These are phyloP conservation scores for Fregata magnificens DNA, from an alignment of 2,113 vertebrate genomes.

Conservation along the genomic window DNA sequence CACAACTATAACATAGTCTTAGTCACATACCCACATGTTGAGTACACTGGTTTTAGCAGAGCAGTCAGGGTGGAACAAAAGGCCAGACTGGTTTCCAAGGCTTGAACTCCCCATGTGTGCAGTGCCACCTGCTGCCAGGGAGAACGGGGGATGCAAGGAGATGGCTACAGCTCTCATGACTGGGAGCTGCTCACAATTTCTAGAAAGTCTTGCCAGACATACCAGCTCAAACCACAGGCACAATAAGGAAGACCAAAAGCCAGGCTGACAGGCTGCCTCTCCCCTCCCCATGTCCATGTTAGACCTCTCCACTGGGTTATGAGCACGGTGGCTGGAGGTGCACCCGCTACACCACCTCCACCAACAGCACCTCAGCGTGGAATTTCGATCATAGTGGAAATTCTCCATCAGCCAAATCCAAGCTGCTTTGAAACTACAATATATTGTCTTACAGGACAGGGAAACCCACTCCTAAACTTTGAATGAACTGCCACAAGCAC, in stretches of 20 bases:
- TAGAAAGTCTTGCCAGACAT: background rate
- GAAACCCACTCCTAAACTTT: background rate
- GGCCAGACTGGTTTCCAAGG: background rate
- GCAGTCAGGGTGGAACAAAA: background rate
- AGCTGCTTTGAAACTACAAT: background rate
- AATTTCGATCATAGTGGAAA: background rate
- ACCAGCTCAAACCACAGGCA: background rate
- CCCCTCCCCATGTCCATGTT: rapidly evolving
- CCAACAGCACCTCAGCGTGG: background rate
- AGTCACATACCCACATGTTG: background rate
- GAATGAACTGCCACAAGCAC: background rate
- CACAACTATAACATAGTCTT: background rate
- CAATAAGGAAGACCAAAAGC: background rate
- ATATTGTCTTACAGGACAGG: background rate
- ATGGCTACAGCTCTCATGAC: background rate
- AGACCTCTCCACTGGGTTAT: background rate
- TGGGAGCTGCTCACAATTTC: background rate
- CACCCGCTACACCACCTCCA: background rate
- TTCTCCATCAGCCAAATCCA: background rate
- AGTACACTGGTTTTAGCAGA: background rate
- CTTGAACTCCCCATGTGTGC: rapidly evolving
- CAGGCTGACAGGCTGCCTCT: background rate
- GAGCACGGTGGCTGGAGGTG: background rate
- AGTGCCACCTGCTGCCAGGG: background rate
- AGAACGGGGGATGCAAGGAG: rapidly evolving